Base-by-base conservation (phyloP, 2,888 invertebrate genomes). In the Eupeodes latifasciatus region DNA sequence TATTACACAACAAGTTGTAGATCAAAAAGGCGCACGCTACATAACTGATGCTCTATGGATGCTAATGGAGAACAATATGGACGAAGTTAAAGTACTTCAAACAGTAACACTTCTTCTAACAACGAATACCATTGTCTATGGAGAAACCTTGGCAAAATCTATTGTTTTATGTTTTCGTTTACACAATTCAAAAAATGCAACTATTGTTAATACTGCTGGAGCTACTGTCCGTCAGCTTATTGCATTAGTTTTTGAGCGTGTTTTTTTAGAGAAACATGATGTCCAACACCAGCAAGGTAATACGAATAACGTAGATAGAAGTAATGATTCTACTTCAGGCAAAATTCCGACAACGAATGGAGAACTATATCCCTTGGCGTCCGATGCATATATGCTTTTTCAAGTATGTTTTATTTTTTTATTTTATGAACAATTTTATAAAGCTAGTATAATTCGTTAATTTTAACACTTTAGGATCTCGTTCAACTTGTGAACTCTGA, bases 401-500 rank as follows among this genome's bases (percentile, higher is more conserved):
- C 98, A 98, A 94, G 97, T 97, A 93, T 89, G 40, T n/a, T 2
- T 36, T 7, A 34, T 61, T 61, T 4, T 4, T 55, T 3, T 5
- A 36, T 9, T 40, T 40, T 27, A 27, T 27, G 27, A 27, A 40
- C 1, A 40, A 4, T 40, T 40, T 7, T 40, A 40, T 40, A 5
- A 40, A 40, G n/a, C 5, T 5, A 49, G 1, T 9, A 16, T 55
- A 27, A 19, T 55, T 19, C 12, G 27, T 36, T 49, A 49, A n/a
- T 12, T 34, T 11, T 69, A 27, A 79, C 93, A 93, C 93, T 93
- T 4, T 92, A 98, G 97, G 99, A 99, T 94, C 96, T 99, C 91
- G 98, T 99, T 53, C 98, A 98, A 92, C 94, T 99, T 72, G 97
- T 99, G 9, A 99, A 99, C 94, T 98, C 98, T 0, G 99, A 99